These are phyloP conservation scores for Gallinago media DNA, from an alignment of 2,113 vertebrate species.

Conservation along the genomic window DNA sequence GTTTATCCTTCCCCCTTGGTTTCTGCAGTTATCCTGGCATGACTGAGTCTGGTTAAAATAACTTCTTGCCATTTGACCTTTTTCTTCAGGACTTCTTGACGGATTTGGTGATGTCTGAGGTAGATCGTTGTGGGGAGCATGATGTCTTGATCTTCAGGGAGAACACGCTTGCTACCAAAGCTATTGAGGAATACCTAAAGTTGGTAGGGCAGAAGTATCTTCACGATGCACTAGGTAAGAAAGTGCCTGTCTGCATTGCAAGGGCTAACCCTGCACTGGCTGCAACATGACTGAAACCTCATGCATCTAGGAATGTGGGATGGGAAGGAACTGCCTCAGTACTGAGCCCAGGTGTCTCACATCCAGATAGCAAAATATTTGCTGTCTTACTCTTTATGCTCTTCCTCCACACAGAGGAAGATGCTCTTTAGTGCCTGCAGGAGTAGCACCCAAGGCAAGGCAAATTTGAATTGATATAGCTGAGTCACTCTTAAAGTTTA, in stretches of 20 bases:
- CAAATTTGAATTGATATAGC: not conserved
- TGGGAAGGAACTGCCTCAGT: not conserved
- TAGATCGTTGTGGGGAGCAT: conserved; percentile 94
- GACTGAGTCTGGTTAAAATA: not conserved
- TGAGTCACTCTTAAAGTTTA: not conserved
- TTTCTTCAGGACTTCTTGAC: conserved; percentile 92
- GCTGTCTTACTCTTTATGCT: not conserved
- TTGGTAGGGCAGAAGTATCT: conserved; percentile 96
- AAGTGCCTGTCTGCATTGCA: not conserved
- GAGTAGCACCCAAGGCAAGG: not conserved
- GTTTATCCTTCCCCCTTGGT: not conserved
- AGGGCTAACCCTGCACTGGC: not conserved
- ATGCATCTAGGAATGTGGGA: not conserved
- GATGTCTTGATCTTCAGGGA: conserved; percentile 97
- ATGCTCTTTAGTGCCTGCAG: not conserved
- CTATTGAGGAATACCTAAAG: conserved; percentile 96
- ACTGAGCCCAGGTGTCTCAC: not conserved
- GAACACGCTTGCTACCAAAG: conserved; percentile 96
- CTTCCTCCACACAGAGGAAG: not conserved
- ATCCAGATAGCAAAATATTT: not conserved
- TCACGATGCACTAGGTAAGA: conserved; percentile 93
- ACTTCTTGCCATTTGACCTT: conserved; percentile 47
- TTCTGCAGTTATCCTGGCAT: not conserved
- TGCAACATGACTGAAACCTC: not conserved
- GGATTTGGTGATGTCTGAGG: conserved; percentile 95